Evolutionary conservation across 2,888 invertebrate genomes (phyloP), one percentile per base, ranked within the genome.

Genomic region (Drosophila anomalata): DNA sequence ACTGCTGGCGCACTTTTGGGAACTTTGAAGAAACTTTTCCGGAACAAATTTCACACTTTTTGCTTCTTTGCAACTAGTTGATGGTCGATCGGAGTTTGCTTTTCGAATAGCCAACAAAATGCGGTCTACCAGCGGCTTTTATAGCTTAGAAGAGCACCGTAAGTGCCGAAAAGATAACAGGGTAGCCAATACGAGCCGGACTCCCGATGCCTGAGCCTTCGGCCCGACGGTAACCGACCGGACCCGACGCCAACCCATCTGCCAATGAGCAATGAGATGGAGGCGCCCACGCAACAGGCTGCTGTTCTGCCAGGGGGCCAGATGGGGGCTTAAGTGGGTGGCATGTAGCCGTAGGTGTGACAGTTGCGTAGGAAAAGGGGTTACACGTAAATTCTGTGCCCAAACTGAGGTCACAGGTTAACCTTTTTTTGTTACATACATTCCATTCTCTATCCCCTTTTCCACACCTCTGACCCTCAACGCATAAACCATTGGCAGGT

Each of bases 81-180:
- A 59, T 65, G 58, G 57, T 63, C 63, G 63, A 68, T 66, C 55
- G 51, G 66, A 74, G 48, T 82, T 62, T 33, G 70, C 75, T 83
- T 75, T 80, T 79, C 56, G 77, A 79, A 88, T 87, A 80, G 82
- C 69, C 76, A 80, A 58, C 72, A 73, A 80, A 81, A 73, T 79
- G 84, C 67, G 87, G 70, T 81, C 73, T 81, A 73, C 77, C 78
- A 71, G 62, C 77, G 76, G 82, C 87, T 90, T 90, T 90, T 90
- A 90, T 90, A 90, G 88, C 73, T 55, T 42, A 53, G 65, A 73
- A 72, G 47, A 39, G 22, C n/a, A 26, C 46, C 22, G 58, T 58
- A 44, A 56, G 56, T 67, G 56, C 55, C 52, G 51, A 51, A 67
- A 54, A 82, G 82, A 82, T 82, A 82, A 86, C 77, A 24, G 53